Base-by-base conservation (phyloP, 2,888 invertebrate species). In the Danaus chrysippus region DNA sequence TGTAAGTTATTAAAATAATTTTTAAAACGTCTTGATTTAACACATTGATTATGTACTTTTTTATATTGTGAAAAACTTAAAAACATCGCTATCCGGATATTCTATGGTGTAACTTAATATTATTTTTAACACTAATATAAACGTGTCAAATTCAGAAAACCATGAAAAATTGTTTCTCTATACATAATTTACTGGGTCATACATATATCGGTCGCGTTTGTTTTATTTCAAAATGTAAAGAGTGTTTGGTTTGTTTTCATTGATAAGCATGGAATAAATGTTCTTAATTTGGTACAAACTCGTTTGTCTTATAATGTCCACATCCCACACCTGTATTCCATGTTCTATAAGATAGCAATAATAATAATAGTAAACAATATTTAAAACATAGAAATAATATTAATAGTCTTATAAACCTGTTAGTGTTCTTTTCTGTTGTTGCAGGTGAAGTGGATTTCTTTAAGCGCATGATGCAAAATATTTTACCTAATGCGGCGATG, bases 241-340 rank as follows among this genome's bases (percentile, higher is more conserved):
- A 82, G 87, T 86, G 89, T 89, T 89, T 88, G 86, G 83, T 87
- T 88, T 89, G 86, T 84, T 80, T 83, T 84, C 81, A 81, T 82
- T 82, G 84, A 77, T 81, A 81, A 84, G 85, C 86, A 84, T 88
- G 88, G 87, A 91, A 89, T 91, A 91, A 91, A 91, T 88, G 89
- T 90, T 88, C 85, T 87, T 80, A 79, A 83, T 83, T 86, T 75
- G 78, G 77, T 74, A 76, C 69, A 73, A 54, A 68, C 65, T 77
- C 66, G 74, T 81, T 81, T 77, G 69, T 76, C 71, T 80, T 52
- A 64, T 64, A 64, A 43, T 61, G 63, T 63, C 19, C 17, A 61
- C 54, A 57, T 54, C 66, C 67, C 10, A 42, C 41, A 44, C 56
- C 56, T 17, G 10, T 49, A 5, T 19, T 34, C 15, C 10, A 23